phyloP scores from a whole-genome alignment of 2,113 vertebrate species.

The Anseranas semipalmata region DNA sequence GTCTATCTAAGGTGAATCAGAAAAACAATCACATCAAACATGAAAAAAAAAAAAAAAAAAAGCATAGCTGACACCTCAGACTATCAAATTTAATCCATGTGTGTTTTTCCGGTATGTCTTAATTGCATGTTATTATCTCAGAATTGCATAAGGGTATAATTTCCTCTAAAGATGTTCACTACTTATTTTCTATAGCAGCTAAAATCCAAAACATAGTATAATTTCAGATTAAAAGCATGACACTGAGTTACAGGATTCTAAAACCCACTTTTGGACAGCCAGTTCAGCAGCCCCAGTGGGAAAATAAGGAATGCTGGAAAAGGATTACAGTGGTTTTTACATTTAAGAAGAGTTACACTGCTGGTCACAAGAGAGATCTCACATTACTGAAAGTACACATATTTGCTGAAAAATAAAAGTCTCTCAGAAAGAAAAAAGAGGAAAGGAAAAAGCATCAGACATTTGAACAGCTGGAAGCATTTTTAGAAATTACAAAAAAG shows the following conservation, averaged over 20 bases:
- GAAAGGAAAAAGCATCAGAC: constrained; percentile 11
- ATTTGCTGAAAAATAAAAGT: constrained; percentile 56
- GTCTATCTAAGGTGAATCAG: not conserved
- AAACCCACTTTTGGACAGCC: not conserved
- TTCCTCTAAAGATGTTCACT: constrained; percentile 19
- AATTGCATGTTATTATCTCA: constrained; percentile 38
- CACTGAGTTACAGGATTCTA: not conserved
- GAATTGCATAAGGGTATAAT: constrained; percentile 32
- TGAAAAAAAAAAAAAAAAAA: not conserved
- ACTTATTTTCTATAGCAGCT: constrained; percentile 32
- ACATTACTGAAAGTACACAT: constrained; percentile 48
- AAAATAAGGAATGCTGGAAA: constrained; percentile 53
- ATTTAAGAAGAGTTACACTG: constrained; percentile 42
- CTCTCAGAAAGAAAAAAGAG: not conserved
- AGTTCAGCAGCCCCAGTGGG: constrained; percentile 32
- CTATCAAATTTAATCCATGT: not conserved
- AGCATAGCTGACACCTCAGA: constrained; percentile 12
- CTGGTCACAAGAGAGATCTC: constrained; percentile 57
- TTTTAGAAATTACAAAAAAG: constrained; percentile 43
- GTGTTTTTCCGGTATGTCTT: not conserved
- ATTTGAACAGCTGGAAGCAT: constrained; percentile 65
- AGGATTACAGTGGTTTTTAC: constrained; percentile 55
- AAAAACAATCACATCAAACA: constrained; percentile 25
- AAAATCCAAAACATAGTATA: constrained; percentile 10
- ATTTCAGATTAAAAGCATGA: constrained; percentile 29